Evolutionary conservation across 2,888 invertebrate species (phyloP), one percentile per base, ranked within the genome.

Genomic region (Meta bourneti): DNA sequence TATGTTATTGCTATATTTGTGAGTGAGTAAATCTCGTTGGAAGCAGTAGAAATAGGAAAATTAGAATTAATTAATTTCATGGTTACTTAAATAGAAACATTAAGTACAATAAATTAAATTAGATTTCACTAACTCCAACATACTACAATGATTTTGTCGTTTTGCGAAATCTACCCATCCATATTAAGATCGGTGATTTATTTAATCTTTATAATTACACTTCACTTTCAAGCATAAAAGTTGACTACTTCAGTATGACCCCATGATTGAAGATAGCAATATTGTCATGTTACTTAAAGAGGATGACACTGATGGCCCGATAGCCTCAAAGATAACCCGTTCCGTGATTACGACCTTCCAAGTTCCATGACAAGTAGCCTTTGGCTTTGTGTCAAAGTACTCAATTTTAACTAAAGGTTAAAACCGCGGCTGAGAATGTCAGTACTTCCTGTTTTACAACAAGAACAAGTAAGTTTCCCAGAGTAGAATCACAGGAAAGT

Each of bases 301-400:
- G 61, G 61, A 61, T 61, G 61, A 61, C 61, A 61, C 61, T 61
- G 61, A 61, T 61, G 61, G 61, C 52, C 16, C 20, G 51, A 83
- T 34, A 78, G 70, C 87, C 87, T 51, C n/a, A 77, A 85, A 79
- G 79, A 78, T 51, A 52, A 34, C 71, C 72, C 69, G 52, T 52
- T 48, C 74, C 84, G 34, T 11, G 72, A 87, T 72, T 79, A 52
- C 79, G 69, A 78, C 78, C 70, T 79, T 79, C 69, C 79, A 11
- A 79, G 79, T 48, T 71, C 70, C 87, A 70, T 79, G 48, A 54
- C 69, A 48, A 71, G 70, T 87, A 79, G 79, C 87, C 87, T 78
- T 87, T 87, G 87, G 87, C 87, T 87, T 79, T 71, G 72, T 79
- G 87, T 79, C 87, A 79, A 71, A 79, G 79, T 52, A 70, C 77